A percentile compares a stretch with the other conserved stretches of the same genome.
phyloP scores from a whole-genome alignment of 2,113 vertebrate species.

The Azemiops feae region DNA sequence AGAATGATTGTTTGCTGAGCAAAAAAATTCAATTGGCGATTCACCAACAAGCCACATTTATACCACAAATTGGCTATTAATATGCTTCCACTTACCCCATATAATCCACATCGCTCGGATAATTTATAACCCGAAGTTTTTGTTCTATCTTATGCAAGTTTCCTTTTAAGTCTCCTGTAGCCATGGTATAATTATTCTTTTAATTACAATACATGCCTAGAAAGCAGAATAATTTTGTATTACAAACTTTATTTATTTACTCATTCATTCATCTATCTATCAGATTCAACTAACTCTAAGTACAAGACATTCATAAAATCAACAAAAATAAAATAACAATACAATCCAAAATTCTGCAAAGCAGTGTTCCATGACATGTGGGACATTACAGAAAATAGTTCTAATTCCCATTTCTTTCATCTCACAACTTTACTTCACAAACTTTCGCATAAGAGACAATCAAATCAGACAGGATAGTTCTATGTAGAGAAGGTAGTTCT shows the following conservation, averaged over 20 bases:
- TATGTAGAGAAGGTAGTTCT: background rate
- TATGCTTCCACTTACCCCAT: slow-evolving; percentile 73
- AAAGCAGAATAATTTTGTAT: background rate
- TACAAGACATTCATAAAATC: background rate
- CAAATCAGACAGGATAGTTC: background rate
- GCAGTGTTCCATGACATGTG: background rate
- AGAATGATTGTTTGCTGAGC: background rate
- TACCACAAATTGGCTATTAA: background rate
- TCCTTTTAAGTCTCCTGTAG: slow-evolving; percentile 87
- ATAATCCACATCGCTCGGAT: slow-evolving; percentile 84
- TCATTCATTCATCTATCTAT: background rate
- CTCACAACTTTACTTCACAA: background rate
- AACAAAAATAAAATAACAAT: background rate
- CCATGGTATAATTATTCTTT: slow-evolving; percentile 66
- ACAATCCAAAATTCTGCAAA: background rate
- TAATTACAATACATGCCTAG: background rate
- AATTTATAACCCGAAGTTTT: slow-evolving; percentile 83
- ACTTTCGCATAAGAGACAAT: background rate
- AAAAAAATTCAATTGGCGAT: background rate
- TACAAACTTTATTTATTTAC: background rate
- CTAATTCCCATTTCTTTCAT: background rate
- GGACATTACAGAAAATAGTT: background rate
- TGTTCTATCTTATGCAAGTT: slow-evolving; percentile 84
- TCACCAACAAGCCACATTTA: background rate
- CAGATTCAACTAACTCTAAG: background rate